Evolutionary conservation across 2,113 vertebrate genomes (phyloP), one percentile per base, ranked within the genome.

Genomic region (Zingel zingel): DNA sequence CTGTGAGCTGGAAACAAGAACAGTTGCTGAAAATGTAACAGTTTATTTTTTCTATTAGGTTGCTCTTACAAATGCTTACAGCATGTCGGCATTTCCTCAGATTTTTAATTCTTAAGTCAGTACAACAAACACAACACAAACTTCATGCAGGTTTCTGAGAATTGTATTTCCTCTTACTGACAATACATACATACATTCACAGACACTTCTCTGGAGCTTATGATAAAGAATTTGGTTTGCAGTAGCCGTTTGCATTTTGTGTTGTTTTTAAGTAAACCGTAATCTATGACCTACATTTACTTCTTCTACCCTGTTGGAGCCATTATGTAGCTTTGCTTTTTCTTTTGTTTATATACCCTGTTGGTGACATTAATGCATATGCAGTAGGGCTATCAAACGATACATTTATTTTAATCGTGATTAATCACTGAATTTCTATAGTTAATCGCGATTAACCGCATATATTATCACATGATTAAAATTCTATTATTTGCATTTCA

Each of bases 11-110:
- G 53, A 39, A 59, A 71, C 48, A 68, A 73, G 19, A 66, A 53
- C 58, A 62, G 68, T 36, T 36, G 74, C 16, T 74, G 53, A 87
- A 85, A 81, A 76, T 45, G 9, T 15, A 56, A 82, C 62, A 63
- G 12, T 79, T 65, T 19, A 4, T 25, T 66, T 87, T 79, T 74
- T 74, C n/a, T 39, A 36, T 53, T 18, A n/a, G 5, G 6, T 54
- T 51, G 16, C 14, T 65, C 30, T 69, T 50, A n/a, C 10, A 62
- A 67, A 39, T 6, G 3, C 30, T 7, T 13, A 19, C 36, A 75
- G 23, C 18, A 10, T 57, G 14, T 62, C 1, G 0, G 11, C 5
- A 61, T 51, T 71, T 78, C 23, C 56, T 56, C n/a, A 30, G 2
- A 30, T 59, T 67, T 36, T 39, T 5, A 19, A n/a, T 15, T 10